These are phyloP conservation scores for roundworm (Caenorhabditis elegans) DNA, from an alignment of 1,140 invertebrate species.

Conservation along the genomic window WBcel235 BX284605.5:7683501-7684000, in stretches of 20 bases:
- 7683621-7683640: too few species aligned
- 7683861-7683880: not conserved
- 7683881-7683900: not conserved
- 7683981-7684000: too few species aligned
- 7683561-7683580: too few species aligned
- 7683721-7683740: not conserved
- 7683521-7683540: too few species aligned
- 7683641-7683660: not conserved
- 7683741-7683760: conserved; percentile 4
- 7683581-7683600: too few species aligned
- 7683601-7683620: too few species aligned
- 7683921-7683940: not conserved
- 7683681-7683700: not conserved
- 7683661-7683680: not conserved
- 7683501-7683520: too few species aligned
- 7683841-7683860: not conserved
- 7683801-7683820: not conserved
- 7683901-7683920: not conserved
- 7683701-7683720: not conserved
- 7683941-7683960: not conserved
- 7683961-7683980: too few species aligned
- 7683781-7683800: not conserved
- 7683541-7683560: too few species aligned
- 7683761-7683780: not conserved
- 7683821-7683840: not conserved